Evolutionary conservation across 1,140 invertebrate genomes (phyloP).

Genomic region (Drosophila baimaii): DNA sequence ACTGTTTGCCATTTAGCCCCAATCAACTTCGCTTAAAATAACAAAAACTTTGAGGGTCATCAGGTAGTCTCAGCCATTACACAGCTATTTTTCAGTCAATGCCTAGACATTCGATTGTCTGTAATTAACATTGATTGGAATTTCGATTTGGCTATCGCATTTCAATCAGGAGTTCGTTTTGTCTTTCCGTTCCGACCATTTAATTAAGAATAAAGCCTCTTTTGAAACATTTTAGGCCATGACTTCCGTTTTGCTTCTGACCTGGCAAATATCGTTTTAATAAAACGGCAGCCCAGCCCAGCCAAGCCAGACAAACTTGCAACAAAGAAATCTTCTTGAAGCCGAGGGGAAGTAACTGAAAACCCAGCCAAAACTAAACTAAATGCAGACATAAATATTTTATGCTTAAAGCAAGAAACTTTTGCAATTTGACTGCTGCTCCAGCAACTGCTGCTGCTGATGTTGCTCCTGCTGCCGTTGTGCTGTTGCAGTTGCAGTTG

Average conservation of each 20-base stretch:
- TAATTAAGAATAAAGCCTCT: constrained; percentile 39
- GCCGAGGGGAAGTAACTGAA: constrained; percentile 70
- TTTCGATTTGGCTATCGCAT: constrained; percentile 23
- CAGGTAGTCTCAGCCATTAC: not conserved
- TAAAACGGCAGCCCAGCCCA: constrained; percentile 60
- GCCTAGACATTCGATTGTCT: not conserved
- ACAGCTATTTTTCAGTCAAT: constrained; percentile 9
- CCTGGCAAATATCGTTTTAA: constrained; percentile 69
- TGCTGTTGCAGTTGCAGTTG: constrained; percentile 51
- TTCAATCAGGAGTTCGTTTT: constrained; percentile 2
- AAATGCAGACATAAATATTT: constrained; percentile 82
- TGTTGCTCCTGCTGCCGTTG: constrained; percentile 28
- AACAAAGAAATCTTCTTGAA: constrained; percentile 58
- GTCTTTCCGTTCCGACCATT: constrained; percentile 25
- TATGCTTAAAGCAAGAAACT: constrained; percentile 82
- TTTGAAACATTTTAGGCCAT: constrained; percentile 28
- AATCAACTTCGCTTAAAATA: not conserved
- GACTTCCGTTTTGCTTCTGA: constrained; percentile 22
- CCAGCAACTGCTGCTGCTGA: constrained; percentile 28
- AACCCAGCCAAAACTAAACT: constrained; percentile 75
- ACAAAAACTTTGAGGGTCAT: not conserved
- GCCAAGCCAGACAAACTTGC: constrained; percentile 67
- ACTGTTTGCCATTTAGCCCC: not conserved
- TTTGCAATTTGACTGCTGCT: constrained; percentile 77
- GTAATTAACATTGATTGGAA: constrained; percentile 42